Evolutionary conservation across 1,140 invertebrate genomes (phyloP), one percentile per base, ranked within the genome.

Genomic region (Drosophila varians): DNA sequence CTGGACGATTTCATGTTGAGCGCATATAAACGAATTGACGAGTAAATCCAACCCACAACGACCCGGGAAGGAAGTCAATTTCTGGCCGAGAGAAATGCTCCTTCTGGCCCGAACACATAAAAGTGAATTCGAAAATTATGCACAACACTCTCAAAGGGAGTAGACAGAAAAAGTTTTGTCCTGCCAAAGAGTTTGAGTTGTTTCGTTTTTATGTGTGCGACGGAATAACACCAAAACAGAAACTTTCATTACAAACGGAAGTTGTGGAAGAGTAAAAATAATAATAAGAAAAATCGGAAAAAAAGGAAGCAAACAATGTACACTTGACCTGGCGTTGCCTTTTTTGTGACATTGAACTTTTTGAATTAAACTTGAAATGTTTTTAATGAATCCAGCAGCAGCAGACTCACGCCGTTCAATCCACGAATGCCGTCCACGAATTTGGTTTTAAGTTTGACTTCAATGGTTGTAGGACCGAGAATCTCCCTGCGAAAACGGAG

Each of bases 41-140:
- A 51, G 25, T 25, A 60, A 51, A 36, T 49, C 53, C 51, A 40
- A 26, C 34, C 19, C 49, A 3, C 18, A 36, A 16, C 28, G 18
- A 42, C 36, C 34, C n/a, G 36, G 46, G 36, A 28, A 34, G 49
- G 60, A 68, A 74, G 72, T 74, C 71, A 68, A 74, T 66, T 64
- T 52, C 31, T 51, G 45, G 46, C 26, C 25, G 26, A 49, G 45
- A 36, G 53, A 54, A 54, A 42, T 60, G 53, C 62, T 65, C 7
- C 46, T 21, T 14, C 9, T 21, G 45, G 64, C 52, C 53, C 34
- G 26, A 55, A 57, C 26, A 68, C 79, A 78, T 84, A 84, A 84
- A 84, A 84, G 51, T 74, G 74, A 78, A 84, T 84, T 84, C 57
- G 70, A 84, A 83, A 84, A 78, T 83, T 78, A 83, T 83, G 65